Percentiles rank a stretch among this genome's conserved stretches.
These are phyloP conservation scores for Phocides pigmalion DNA, from an alignment of 1,140 invertebrate species.

Conservation along the genomic window DNA sequence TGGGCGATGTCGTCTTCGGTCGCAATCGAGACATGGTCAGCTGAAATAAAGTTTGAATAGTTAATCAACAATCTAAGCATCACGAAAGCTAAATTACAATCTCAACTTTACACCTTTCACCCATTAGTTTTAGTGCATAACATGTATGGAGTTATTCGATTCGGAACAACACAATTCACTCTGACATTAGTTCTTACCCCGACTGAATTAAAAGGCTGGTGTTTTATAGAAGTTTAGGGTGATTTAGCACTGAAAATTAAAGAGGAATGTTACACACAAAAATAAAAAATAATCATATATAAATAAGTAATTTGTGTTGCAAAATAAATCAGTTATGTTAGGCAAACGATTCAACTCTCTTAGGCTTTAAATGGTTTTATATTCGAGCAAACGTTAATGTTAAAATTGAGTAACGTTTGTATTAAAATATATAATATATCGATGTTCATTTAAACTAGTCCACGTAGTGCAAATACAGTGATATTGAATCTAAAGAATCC, in stretches of 20 bases:
- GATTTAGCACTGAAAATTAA: slow-evolving; percentile 77
- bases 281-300: slow-evolving; percentile 24
- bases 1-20: slow-evolving; percentile 67
- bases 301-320: slow-evolving; percentile 2
- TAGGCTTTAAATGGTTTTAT: neutral
- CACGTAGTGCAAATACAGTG: no score
- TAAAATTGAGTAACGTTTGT: no score
- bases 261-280: slow-evolving; percentile 52
- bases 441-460: no score
- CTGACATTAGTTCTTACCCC: slow-evolving; percentile 63
- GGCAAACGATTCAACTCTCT: neutral
- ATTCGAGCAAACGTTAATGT: no score
- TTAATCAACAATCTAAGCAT: slow-evolving; percentile 1
- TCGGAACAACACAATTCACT: slow-evolving; percentile 59
- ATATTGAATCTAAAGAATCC: no score
- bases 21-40: slow-evolving; percentile 70
- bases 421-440: no score
- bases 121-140: slow-evolving; percentile 43
- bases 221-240: slow-evolving; percentile 65
- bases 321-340: neutral
- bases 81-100: neutral
- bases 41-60: slow-evolving; percentile 47
- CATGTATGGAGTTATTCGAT: slow-evolving; percentile 49
- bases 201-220: slow-evolving; percentile 55
- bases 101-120: slow-evolving; percentile 23